Evolutionary conservation across 2,113 vertebrate species (phyloP).

Genomic region (Ovibos moschatus): DNA sequence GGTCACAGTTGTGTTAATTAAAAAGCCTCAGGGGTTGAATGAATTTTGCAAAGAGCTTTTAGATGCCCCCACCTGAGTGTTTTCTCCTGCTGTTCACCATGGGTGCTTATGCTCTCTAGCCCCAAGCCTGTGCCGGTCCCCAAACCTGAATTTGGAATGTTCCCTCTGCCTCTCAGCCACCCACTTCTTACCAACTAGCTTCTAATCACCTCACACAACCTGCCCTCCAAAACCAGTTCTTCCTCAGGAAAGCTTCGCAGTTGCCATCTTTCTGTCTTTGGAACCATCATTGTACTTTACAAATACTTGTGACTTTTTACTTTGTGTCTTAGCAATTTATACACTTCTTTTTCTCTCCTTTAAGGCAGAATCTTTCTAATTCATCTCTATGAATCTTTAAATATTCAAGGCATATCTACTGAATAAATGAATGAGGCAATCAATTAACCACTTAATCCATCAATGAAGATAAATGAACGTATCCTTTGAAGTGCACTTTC

Average conservation of each 20-base stretch:
- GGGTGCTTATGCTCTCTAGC: neutral
- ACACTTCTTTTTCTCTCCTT: neutral
- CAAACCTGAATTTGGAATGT: neutral
- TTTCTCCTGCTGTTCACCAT: neutral
- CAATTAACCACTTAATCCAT: neutral
- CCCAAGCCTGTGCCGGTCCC: fast-evolving
- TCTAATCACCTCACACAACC: neutral
- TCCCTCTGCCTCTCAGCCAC: neutral
- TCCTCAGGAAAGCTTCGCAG: neutral
- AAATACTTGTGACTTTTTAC: neutral
- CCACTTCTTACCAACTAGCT: neutral
- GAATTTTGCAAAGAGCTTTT: slow-evolving; percentile 6
- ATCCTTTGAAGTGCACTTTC: neutral
- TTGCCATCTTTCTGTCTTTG: neutral
- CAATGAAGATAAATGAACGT: neutral
- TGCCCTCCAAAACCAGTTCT: neutral
- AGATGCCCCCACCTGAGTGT: neutral
- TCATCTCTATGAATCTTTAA: neutral
- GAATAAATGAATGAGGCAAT: neutral
- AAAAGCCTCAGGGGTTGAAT: neutral
- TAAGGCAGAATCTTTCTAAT: slow-evolving; percentile 5
- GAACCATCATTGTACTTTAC: neutral
- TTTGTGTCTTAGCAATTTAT: neutral
- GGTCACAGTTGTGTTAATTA: slow-evolving; percentile 39
- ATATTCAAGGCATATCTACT: neutral